Evolutionary conservation across 2,113 vertebrate species (phyloP), one percentile per base, ranked within the genome.

Genomic region (Sphaerodactylus townsendi): DNA sequence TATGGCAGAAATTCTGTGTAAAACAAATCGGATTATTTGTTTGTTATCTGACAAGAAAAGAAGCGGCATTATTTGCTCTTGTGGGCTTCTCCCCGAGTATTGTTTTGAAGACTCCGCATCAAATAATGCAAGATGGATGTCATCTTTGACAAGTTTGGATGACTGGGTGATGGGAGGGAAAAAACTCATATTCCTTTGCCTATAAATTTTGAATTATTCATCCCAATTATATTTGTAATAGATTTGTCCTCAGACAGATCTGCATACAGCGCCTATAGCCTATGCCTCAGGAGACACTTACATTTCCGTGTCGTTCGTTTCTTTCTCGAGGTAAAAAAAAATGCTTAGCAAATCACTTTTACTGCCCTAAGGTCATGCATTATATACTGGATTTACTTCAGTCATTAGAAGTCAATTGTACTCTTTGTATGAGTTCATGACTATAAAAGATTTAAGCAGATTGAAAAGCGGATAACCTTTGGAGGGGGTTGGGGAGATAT

Each of bases 31-130:
- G 56, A 82, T 69, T 13, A 87, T 72, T 13, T 1, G 5, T 84
- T 93, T 37, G 59, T 88, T 89, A 90, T 71, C 56, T 64, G 86
- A 46, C 39, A 72, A 90, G 68, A 28, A 28, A 85, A 53, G 37
- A 2, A 81, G 39, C 5, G 87, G 44, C 92, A 94, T 86, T 86
- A 86, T 65, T 85, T 89, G 74, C 25, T 92, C 80, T 79, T 85
- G 17, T 50, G 19, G 9, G 13, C 30, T 70, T 53, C n/a, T 85
- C 33, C 66, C 87, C 72, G 53, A 82, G 82, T 14, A 17, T 2
- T 53, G 21, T 71, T 87, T 87, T 84, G 56, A 82, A 90, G 25
- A 90, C 71, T 62, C 2, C 14, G 70, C 66, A 37, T 30, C 87
- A 93, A 88, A 84, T 4, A 77, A 28, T 44, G 56, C 83, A 72